Evolutionary conservation across 2,888 invertebrate species (phyloP).

Genomic region (Frankliniella intonsa): DNA sequence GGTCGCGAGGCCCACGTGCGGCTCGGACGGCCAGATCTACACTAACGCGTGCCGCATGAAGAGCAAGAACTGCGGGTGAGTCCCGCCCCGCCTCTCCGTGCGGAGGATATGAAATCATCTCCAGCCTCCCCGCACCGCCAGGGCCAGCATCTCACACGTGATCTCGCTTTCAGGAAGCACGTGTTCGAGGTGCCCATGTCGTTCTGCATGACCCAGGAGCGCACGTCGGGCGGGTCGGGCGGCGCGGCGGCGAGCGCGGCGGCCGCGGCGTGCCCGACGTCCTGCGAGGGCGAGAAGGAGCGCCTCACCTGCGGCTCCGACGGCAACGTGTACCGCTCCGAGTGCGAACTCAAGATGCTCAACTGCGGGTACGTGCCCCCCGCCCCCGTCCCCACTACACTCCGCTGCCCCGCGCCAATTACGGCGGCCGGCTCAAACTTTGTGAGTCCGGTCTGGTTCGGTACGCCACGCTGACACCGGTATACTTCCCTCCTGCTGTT

Average conservation of each 20-base stretch:
- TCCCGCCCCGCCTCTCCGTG: slow-evolving; percentile 22
- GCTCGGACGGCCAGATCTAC: slow-evolving; percentile 83
- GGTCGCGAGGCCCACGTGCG: slow-evolving; percentile 82
- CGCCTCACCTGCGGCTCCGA: slow-evolving; percentile 80
- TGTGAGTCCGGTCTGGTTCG: no score
- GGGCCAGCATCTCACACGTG: not conserved
- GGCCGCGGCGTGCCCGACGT: slow-evolving; percentile 57
- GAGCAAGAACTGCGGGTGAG: slow-evolving; percentile 84
- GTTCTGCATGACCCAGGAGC: slow-evolving; percentile 72
- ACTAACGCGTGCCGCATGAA: slow-evolving; percentile 88
- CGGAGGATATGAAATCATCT: no score
- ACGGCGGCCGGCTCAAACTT: no score
- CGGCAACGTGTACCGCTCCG: slow-evolving; percentile 79
- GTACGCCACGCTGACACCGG: no score
- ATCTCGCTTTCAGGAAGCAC: slow-evolving; percentile 63
- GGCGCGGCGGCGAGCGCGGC: slow-evolving; percentile 42
- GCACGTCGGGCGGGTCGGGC: slow-evolving; percentile 60
- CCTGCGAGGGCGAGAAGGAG: slow-evolving; percentile 67
- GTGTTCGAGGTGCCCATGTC: slow-evolving; percentile 90
- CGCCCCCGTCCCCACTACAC: not conserved
- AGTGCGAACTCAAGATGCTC: slow-evolving; percentile 82
- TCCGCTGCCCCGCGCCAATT: no score
- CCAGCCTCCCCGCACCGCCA: no score
- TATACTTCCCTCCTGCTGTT: no score
- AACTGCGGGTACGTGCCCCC: slow-evolving; percentile 73